Percentiles rank a stretch among this genome's conserved stretches.
Conservation (phyloP, 2,888 invertebrate genomes). For the Drosophila histrio region DNA sequence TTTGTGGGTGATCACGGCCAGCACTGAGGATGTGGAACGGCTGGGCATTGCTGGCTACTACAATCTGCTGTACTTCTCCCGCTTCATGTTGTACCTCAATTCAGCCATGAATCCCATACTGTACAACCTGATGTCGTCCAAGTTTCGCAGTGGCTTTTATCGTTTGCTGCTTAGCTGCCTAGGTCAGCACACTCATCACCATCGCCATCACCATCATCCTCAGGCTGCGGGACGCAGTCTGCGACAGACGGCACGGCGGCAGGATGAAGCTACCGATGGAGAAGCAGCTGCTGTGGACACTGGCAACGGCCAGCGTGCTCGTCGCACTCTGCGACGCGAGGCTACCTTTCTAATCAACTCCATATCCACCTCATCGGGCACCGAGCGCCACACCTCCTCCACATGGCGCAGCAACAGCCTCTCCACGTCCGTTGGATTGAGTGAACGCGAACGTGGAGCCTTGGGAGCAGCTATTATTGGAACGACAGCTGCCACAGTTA, state of each 20-base stretch:
- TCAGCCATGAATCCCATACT: constrained; percentile 96
- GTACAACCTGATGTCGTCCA: constrained; percentile 96
- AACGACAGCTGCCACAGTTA: constrained; percentile 75
- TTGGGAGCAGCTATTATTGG: constrained; percentile 78
- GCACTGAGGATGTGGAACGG: constrained; percentile 87
- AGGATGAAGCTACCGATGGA: constrained; percentile 36
- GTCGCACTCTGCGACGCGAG: constrained; percentile 71
- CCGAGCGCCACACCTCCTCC: constrained; percentile 75
- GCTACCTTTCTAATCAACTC: constrained; percentile 79
- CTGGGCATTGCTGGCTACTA: constrained; percentile 93
- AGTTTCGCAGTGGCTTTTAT: constrained; percentile 93
- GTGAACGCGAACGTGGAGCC: constrained; percentile 60
- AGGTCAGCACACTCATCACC: constrained; percentile 57
- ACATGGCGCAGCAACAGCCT: constrained; percentile 76
- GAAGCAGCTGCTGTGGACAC: constrained; percentile 23
- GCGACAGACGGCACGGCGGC: constrained; percentile 33
- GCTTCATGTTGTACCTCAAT: constrained; percentile 95
- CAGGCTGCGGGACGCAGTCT: constrained; percentile 40
- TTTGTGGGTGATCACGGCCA: constrained; percentile 93
- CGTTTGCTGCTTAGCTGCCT: constrained; percentile 86
- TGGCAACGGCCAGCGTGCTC: constrained; percentile 34
- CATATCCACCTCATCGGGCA: constrained; percentile 80
- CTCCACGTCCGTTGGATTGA: constrained; percentile 65
- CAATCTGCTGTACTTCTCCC: constrained; percentile 92
- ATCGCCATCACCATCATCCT: constrained; percentile 50